Base-by-base conservation (phyloP, 2,888 invertebrate genomes). In the Spilosoma lubricipeda region DNA sequence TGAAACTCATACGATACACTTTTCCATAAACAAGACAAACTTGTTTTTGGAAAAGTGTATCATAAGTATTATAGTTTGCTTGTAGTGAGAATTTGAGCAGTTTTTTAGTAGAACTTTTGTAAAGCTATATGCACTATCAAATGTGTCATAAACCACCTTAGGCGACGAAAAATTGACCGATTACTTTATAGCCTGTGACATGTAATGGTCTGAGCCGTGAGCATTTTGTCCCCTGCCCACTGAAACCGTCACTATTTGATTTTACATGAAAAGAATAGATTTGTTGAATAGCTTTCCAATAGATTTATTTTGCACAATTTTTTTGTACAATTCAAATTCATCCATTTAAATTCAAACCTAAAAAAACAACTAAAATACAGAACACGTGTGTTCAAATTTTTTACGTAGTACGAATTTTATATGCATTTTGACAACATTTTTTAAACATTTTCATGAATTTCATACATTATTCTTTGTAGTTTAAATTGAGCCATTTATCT, bases 151-250 rank as follows among this genome's bases (percentile, higher is more conserved):
- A 39, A 15, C 36, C 13, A 36, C 56, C 9, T 70, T 59, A 39
- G 59, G 23, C 23, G 5, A 69, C 13, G 71, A 69, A 74, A 77
- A 70, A 72, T 75, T 69, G 63, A 67, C 65, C 48, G 20, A 69
- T 77, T 75, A 69, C 71, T 75, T 75, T 76, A 82, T 78, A 81
- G 78, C 73, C 80, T 45, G 71, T 82, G 84, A 80, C 74, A 81
- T 83, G 88, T 88, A 92, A 92, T 93, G 92, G 90, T 77, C 88
- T 87, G 91, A 89, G 89, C 91, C 88, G 83, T 86, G 88, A 89
- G 89, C 88, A 83, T 88, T 87, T 88, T 90, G 90, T 88, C 88
- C 90, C 84, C 82, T 80, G 83, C 86, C 87, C 84, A 87, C 88
- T 87, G 82, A 81, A 80, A 84, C 74, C 82, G 86, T 80, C 87